These are phyloP conservation scores for Propithecus perrieri DNA, from an alignment of 2,797 vertebrate species.

Conservation along the genomic window DNA sequence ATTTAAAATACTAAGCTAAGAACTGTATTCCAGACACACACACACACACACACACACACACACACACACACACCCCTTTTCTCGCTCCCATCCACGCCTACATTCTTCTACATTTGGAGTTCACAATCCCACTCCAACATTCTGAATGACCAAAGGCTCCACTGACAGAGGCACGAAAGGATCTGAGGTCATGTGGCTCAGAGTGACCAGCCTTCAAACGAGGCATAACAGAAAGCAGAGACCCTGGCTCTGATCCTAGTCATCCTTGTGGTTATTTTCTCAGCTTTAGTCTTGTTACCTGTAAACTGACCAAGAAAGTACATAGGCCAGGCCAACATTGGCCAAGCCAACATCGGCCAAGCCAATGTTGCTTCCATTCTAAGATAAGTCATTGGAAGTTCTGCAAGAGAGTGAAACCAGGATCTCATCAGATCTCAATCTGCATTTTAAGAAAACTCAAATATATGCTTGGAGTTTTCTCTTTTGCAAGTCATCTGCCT, in stretches of 20 bases:
- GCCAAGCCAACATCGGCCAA: too few relatives aligned
- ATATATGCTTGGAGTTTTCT: background rate
- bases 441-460: background rate
- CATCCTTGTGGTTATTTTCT: background rate
- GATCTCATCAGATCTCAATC: background rate
- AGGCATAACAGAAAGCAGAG: background rate
- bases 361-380: background rate
- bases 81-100: background rate
- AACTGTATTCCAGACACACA: background rate
- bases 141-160: background rate
- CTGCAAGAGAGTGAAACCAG: background rate
- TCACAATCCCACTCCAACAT: background rate
- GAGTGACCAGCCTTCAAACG: background rate
- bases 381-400: background rate
- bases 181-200: background rate
- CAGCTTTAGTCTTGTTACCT: background rate
- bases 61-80: background rate
- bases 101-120: background rate
- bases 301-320: background rate
- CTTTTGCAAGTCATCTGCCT: background rate
- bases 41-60: background rate
- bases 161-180: fast-evolving
- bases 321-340: background rate
- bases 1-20: background rate
- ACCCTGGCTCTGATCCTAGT: background rate